Conservation (phyloP, 92 coral and sea anemone species). For the Ricordea florida region DNA sequence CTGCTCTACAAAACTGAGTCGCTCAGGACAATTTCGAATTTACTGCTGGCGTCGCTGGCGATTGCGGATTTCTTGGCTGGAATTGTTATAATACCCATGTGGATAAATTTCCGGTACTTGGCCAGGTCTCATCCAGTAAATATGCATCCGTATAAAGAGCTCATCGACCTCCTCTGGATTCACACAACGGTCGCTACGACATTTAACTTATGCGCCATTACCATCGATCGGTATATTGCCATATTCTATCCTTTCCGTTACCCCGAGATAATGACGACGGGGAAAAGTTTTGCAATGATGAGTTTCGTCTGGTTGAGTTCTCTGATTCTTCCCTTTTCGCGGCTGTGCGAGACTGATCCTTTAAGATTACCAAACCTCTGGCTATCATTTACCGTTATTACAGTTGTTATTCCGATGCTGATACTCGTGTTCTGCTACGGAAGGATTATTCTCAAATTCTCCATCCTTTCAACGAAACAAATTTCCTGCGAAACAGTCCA, state of each 20-base stretch:
- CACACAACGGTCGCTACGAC: constrained; percentile 6
- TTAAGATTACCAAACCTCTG: neutral
- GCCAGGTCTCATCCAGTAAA: neutral
- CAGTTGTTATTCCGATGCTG: neutral
- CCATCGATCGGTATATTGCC: neutral
- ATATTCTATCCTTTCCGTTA: constrained; percentile 4
- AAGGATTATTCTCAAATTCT: neutral
- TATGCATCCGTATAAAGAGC: neutral
- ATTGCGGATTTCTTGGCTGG: neutral
- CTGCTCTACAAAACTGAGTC: neutral
- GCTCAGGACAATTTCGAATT: neutral
- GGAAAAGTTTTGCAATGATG: neutral
- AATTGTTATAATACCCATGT: neutral
- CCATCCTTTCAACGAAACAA: neutral
- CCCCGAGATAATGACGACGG: neutral
- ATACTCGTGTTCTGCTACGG: neutral
- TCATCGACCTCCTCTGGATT: neutral
- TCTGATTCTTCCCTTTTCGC: neutral
- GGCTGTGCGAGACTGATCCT: neutral
- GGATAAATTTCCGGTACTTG: neutral
- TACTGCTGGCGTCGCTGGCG: neutral
- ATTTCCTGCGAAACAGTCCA: neutral
- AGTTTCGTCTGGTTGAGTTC: neutral
- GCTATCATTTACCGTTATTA: neutral
- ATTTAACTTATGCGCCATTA: neutral